Evolutionary conservation across 2,888 invertebrate species (phyloP), one percentile per base, ranked within the genome.

Genomic region (Cantharis rustica): DNA sequence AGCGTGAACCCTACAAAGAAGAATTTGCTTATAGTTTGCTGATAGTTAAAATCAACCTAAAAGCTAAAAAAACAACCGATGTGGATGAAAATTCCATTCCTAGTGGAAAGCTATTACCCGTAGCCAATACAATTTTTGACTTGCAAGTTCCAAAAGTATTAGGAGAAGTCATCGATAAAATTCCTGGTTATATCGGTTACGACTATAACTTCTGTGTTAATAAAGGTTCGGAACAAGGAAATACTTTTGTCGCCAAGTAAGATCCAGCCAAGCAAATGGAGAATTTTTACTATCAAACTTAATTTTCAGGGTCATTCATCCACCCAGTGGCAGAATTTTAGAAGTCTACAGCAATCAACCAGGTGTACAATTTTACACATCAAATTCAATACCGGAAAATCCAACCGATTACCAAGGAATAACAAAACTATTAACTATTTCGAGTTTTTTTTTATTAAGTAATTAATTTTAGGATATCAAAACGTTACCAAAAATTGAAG

Each of bases 351-450:
- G 96, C 77, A 94, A 96, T 86, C 96, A 97, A 86, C 97, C 97
- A 0, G 97, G 97, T 0, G 91, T 98, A 75, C 97, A 98, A 87
- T 93, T 98, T 84, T 98, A 98, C 86, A 97, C 97, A 0, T 91
- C 93, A 0, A 96, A 96, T 85, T 89, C 88, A 76, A 88, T 96
- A 47, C 95, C 96, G 0, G 91, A 93, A 66, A 80, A 86, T 80
- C 85, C 86, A 5, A 82, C 80, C 61, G 77, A 82, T 10, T 82
- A 79, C 69, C 83, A 84, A 79, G 84, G 68, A 47, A 73, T 76
- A 68, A 61, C 11, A 66, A 15, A 4, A 2, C n/a, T 66, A 3
- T 20, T 20, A 17, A 66, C 3, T n/a, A 47, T n/a, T n/a, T 9
- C 13, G 9, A 20, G 7, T 7, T 63, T 10, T 13, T 23, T 66